Evolutionary conservation across 2,113 vertebrate species (phyloP).

Genomic region (Equus quagga): DNA sequence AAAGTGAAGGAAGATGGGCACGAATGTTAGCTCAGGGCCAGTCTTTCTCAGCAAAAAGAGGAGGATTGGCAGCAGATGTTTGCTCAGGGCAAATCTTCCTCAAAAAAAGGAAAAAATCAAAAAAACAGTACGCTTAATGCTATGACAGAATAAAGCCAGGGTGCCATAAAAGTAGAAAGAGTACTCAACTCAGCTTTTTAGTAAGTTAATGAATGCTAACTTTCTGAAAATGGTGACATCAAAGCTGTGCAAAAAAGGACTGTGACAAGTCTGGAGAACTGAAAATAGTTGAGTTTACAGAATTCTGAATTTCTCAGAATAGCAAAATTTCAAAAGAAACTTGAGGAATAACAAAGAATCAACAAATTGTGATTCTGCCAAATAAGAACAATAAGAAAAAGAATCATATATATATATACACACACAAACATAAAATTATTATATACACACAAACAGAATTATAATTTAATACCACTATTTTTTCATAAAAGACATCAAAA

Average conservation of each 20-base stretch:
- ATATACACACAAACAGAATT: neutral
- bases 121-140: neutral
- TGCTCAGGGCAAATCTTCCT: too few relatives aligned
- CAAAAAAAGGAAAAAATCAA: neutral
- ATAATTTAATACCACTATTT: neutral
- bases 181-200: neutral
- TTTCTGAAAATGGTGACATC: neutral
- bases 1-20: too few relatives aligned
- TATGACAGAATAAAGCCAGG: neutral
- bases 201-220: neutral
- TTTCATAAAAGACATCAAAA: conserved; percentile 27
- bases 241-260: neutral
- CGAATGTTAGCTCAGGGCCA: too few relatives aligned
- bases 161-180: neutral
- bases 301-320: conserved; percentile 24
- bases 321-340: conserved; percentile 45
- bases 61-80: too few relatives aligned
- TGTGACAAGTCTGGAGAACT: neutral
- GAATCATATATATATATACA: neutral
- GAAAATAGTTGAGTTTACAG: neutral
- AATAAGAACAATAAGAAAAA: neutral
- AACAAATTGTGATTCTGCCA: neutral
- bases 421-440: neutral
- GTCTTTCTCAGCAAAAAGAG: too few relatives aligned
- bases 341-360: neutral